Percentiles rank a stretch among this genome's conserved stretches.
Conservation (phyloP, 2,888 invertebrate genomes). For the Caenorhabditis sp. region DNA sequence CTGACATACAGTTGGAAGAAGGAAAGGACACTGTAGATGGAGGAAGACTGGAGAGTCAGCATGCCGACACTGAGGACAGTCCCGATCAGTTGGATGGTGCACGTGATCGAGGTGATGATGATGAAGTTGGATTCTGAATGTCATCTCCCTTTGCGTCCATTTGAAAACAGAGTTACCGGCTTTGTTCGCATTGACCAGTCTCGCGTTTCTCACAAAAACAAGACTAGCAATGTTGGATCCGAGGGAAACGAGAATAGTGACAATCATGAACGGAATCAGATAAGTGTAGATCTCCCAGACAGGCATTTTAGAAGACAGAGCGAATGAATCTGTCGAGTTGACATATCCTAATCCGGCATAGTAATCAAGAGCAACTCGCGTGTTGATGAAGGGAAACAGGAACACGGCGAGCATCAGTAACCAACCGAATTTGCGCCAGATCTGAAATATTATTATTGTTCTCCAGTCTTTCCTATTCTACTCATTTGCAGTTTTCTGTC, state of each 20-base stretch:
- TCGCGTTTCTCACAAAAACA: conserved; percentile 1
- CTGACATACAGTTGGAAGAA: conserved; percentile 3
- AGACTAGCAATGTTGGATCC: conserved; percentile 29
- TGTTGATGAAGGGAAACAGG: conserved; percentile 25
- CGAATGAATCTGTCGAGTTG: conserved; percentile 18
- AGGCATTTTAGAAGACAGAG: conserved; percentile 12
- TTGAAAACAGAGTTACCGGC: background rate
- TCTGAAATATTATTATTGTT: conserved; percentile 6
- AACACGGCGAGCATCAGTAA: conserved; percentile 16
- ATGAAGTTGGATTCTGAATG: conserved; percentile 30
- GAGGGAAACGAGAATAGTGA: conserved; percentile 14
- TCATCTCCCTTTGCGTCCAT: background rate
- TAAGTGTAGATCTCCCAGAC: conserved; percentile 16
- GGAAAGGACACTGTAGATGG: conserved; percentile 2
- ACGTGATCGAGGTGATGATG: conserved; percentile 34
- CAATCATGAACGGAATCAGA: conserved; percentile 37
- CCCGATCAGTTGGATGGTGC: conserved; percentile 27
- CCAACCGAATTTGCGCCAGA: conserved; percentile 27
- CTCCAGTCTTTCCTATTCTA: too few species aligned
- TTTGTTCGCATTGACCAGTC: conserved; percentile 15
- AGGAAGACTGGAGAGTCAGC: background rate
- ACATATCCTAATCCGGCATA: conserved; percentile 5
- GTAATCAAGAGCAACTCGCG: conserved; percentile 15
- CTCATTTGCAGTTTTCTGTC: too few species aligned
- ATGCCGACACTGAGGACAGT: conserved; percentile 21